Evolutionary conservation across 1,140 invertebrate genomes (phyloP), one percentile per base, ranked within the genome.

Genomic region (Holotrichia oblita): DNA sequence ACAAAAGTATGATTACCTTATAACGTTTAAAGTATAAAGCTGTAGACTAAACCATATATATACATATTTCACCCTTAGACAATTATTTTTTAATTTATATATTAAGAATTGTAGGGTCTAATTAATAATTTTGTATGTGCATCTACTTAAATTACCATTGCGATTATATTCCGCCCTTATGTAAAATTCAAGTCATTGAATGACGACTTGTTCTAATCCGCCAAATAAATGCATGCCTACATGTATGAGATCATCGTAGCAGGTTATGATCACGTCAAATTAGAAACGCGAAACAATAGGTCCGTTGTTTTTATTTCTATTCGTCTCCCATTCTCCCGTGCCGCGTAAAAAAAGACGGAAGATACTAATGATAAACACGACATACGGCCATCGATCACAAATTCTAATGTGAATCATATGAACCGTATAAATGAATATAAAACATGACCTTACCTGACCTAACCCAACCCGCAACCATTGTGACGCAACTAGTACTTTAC

Each of bases 401-500:
- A 41, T 40, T 74, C 73, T 74, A 44, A 74, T 44, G 34, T 74
- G 34, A 40, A 74, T 74, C 41, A 74, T 44, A 74, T 42, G 73
- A 69, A 22, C 20, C 34, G 34, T 74, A 74, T 44, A 74, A 74
- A 74, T 74, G 73, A 74, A 74, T 74, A 44, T 74, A 41, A 74
- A 74, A 41, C 73, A 20, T 74, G 73, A 74, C 73, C 73, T 44
- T 74, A 44, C 73, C 73, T 74, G 73, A 74, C 73, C 73, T 74
- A 74, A 74, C 73, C 40, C 73, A 74, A 74, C 73, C 73, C 40
- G 40, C 73, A 44, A 17, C 34, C 40, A 74, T 74, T 44, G 41
- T 74, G 41, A 74, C 73, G 41, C 73, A 74, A 41, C 40, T 44
- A 10, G 34, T 74, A 44, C 27, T 74, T 74, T 74, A 42, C 40